Evolutionary conservation across 2,888 invertebrate species (phyloP), one percentile per base, ranked within the genome.

Genomic region (Patella caerulea): DNA sequence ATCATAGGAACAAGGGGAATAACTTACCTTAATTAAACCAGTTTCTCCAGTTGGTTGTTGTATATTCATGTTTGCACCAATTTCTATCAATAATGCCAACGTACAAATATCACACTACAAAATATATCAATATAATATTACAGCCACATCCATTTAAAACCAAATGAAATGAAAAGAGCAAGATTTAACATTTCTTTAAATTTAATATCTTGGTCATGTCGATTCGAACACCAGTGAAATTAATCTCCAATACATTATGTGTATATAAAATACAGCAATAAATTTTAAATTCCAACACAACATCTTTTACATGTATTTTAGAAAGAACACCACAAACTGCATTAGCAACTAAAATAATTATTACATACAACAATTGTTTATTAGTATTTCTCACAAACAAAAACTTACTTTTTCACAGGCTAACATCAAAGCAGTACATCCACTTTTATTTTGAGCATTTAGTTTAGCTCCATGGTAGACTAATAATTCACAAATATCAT

Each of bases 41-140:
- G 90, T 90, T 81, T 91, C 90, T 59, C 90, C 90, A 69, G 82
- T 84, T n/a, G 72, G 77, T 71, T 83, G 83, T 71, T 85, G 87
- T n/a, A 88, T 77, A 82, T 91, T 91, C 53, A 90, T 85, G 79
- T 88, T 87, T 54, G 90, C 90, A 65, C 91, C 90, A 78, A 88
- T 82, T 55, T 88, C 87, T 17, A 91, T 79, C 54, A 91, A 81
- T 70, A 90, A 80, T 54, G 87, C 87, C 17, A 90, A 89, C 17
- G 89, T 86, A 77, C 88, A 86, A 17, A 87, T 82, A 77, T 88
- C 85, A 72, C 86, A 88, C 89, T 90, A 83, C 17, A 83, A 83
- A 29, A 74, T 52, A 34, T 78, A 52, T 17, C 11, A 71, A n/a
- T 11, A n/a, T 17, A 11, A 65, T 65, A 9, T 65, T 19, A 65